Evolutionary conservation across 2,888 invertebrate species (phyloP), one percentile per base, ranked within the genome.

Genomic region (Operophtera brumata): DNA sequence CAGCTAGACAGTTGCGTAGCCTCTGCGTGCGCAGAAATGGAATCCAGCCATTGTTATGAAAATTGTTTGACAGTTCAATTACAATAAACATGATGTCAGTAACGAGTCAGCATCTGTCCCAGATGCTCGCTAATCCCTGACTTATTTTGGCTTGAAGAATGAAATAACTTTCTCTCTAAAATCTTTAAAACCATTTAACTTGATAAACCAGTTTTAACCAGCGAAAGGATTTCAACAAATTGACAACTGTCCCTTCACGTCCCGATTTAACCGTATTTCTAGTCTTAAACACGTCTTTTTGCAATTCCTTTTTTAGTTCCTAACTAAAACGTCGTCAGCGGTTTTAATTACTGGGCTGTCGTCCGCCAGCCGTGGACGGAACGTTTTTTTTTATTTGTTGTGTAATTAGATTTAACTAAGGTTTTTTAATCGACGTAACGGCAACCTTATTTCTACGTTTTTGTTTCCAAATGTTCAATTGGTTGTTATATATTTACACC

Each of bases 321-420:
- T 9, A 9, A 32, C 47, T 20, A 71, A 8, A 74, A 73, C 71
- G 62, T 66, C 63, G 70, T 66, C 65, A 59, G 57, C 69, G 65
- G 67, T 66, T 82, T 80, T 85, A 86, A 86, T 84, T 83, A 80
- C 78, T 66, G 60, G 61, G 62, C 71, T 69, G 75, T 69, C 71
- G 64, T 69, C 67, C 70, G 74, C 69, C 73, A 66, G 65, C 53
- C 54, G 51, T 72, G 67, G 70, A 63, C 67, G 60, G 64, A 70
- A 70, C 71, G 71, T 69, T 69, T 73, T 81, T 73, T 81, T 81
- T 82, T 77, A 84, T 82, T 82, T 73, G 75, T 71, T 62, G 77
- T 69, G 71, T 84, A 82, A 84, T 84, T 82, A 84, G 77, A 82
- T 80, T 80, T 80, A 78, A 77, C 70, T 73, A 69, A 8, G 26